Evolutionary conservation across 1,140 invertebrate genomes (phyloP).

Genomic region (Drosophila bipectinata): DNA sequence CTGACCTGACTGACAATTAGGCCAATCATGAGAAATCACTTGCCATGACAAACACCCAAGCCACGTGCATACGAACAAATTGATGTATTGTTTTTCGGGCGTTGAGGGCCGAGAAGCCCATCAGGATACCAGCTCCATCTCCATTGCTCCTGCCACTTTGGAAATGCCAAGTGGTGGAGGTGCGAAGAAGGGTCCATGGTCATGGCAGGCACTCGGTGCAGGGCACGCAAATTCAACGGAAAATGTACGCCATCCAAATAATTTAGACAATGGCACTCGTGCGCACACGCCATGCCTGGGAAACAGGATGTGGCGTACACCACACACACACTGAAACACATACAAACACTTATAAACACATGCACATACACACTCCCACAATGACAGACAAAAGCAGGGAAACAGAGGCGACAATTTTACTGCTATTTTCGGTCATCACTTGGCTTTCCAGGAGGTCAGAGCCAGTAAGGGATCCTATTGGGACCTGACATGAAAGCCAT

Average conservation of each 20-base stretch:
- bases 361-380: conserved; percentile 16
- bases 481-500: conserved; percentile 27
- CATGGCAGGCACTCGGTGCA: conserved; percentile 25
- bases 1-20: conserved; percentile 74
- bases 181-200: conserved; percentile 25
- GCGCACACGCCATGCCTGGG: conserved; percentile 70
- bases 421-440: conserved; percentile 59
- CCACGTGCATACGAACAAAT: conserved; percentile 62
- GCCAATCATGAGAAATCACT: conserved; percentile 68
- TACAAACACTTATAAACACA: conserved; percentile 16
- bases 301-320: conserved; percentile 47
- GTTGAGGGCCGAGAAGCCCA: conserved; percentile 20
- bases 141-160: not conserved
- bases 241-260: conserved; percentile 74
- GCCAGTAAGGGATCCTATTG: conserved; percentile 33
- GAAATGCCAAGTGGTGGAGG: conserved; percentile 4
- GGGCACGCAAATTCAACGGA: conserved; percentile 62
- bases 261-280: conserved; percentile 81
- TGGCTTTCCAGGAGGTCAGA: conserved; percentile 39
- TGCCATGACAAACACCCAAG: conserved; percentile 39
- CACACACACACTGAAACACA: conserved; percentile 15
- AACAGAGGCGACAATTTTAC: conserved; percentile 69
- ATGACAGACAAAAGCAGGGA: conserved; percentile 24
- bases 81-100: conserved; percentile 69
- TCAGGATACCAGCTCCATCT: conserved; percentile 4